phyloP scores from a whole-genome alignment of 2,888 invertebrate species.

The Taenaris catops region DNA sequence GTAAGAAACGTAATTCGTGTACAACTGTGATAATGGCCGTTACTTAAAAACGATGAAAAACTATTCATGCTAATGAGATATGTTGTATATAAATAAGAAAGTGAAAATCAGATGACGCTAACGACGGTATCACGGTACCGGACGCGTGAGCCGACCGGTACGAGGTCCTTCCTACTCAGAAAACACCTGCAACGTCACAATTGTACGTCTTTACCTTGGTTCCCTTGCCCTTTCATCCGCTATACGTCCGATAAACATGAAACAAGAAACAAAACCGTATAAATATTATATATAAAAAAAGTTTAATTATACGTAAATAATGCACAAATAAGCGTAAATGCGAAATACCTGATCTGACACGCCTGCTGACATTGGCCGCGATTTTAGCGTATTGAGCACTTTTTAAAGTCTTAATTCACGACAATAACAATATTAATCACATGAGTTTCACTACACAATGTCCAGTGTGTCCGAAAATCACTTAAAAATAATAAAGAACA shows the following conservation, averaged over 20 bases:
- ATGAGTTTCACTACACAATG: slow-evolving; percentile 72
- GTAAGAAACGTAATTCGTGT: too few relatives aligned
- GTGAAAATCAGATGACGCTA: slow-evolving; percentile 38
- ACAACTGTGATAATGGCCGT: too few relatives aligned
- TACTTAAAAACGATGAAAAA: too few relatives aligned
- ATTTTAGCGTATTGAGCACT: slow-evolving; percentile 78
- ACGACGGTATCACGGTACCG: slow-evolving; percentile 40
- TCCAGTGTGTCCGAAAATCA: slow-evolving; percentile 59
- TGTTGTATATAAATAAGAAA: slow-evolving; percentile 21
- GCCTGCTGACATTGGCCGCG: slow-evolving; percentile 94
- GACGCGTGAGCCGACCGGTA: slow-evolving; percentile 63
- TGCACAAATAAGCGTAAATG: slow-evolving; percentile 44
- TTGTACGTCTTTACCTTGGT: slow-evolving; percentile 83
- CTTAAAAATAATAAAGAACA: slow-evolving; percentile 56
- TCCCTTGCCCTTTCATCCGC: slow-evolving; percentile 94
- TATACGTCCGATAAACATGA: slow-evolving; percentile 76
- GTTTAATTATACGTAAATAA: slow-evolving; percentile 33
- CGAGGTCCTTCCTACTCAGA: slow-evolving; percentile 51
- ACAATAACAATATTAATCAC: slow-evolving; percentile 67
- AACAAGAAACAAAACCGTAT: slow-evolving; percentile 69
- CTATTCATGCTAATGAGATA: too few relatives aligned
- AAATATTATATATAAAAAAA: slow-evolving; percentile 33
- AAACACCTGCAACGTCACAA: slow-evolving; percentile 76
- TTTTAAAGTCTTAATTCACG: slow-evolving; percentile 64
- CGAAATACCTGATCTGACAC: slow-evolving; percentile 92